Percentiles rank a stretch among this genome's conserved stretches.
phyloP scores from a whole-genome alignment of 2,888 invertebrate species.

The Cartodere bifasciata region DNA sequence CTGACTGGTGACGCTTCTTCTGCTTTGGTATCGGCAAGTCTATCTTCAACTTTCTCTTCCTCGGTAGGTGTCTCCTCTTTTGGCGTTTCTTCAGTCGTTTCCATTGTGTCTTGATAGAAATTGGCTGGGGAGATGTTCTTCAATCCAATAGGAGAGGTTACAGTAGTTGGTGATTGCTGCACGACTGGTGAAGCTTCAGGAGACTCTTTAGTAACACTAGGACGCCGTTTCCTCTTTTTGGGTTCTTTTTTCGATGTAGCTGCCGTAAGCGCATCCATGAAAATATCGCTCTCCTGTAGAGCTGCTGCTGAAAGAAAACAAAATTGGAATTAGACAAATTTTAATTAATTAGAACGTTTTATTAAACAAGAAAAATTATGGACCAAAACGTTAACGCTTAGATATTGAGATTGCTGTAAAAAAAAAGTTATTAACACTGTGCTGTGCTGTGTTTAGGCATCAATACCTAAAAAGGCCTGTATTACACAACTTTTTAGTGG shows the following conservation, averaged over 20 bases:
- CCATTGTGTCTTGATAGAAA: conserved; percentile 87
- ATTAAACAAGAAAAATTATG: conserved; percentile 16
- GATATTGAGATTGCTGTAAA: too few species aligned
- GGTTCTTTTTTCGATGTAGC: conserved; percentile 61
- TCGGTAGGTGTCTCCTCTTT: conserved; percentile 29
- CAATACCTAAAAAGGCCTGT: too few species aligned
- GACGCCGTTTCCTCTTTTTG: conserved; percentile 65
- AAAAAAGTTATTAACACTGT: too few species aligned
- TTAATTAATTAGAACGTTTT: conserved; percentile 8
- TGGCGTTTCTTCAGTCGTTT: conserved; percentile 33
- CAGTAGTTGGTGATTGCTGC: conserved; percentile 17
- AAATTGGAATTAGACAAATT: conserved; percentile 3
- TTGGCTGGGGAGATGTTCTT: conserved; percentile 47
- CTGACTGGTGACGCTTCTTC: conserved; percentile 19
- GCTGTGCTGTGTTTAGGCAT: too few species aligned
- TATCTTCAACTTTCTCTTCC: conserved; percentile 27
- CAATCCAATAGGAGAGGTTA: conserved; percentile 30
- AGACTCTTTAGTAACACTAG: conserved; percentile 54
- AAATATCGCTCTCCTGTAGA: conserved; percentile 82
- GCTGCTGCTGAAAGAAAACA: conserved; percentile 50
- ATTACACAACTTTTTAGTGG: too few species aligned
- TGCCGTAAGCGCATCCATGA: conserved; percentile 83
- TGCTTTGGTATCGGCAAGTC: conserved; percentile 21
- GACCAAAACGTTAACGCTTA: too few species aligned
- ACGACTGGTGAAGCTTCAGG: conserved; percentile 36